Conservation (phyloP, 23 tunicate genomes). For the Styela clava region DNA sequence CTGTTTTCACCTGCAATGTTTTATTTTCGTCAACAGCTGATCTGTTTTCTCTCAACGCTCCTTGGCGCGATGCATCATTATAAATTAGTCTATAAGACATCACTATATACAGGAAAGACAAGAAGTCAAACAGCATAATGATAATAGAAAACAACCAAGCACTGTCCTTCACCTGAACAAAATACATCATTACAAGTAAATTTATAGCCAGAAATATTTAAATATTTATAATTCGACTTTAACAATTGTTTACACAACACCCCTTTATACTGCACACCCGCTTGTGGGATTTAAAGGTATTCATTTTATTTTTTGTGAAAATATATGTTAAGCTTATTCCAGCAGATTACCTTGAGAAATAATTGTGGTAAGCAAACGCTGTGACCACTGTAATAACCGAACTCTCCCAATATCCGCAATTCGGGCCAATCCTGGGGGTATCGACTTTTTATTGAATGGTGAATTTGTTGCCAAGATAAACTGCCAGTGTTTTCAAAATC, state of each 20-base stretch:
- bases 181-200: background rate
- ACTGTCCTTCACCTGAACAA: constrained; percentile 35
- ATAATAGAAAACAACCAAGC: constrained; percentile 65
- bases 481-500: background rate
- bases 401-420: constrained; percentile 35
- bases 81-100: constrained; percentile 59
- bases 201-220: background rate
- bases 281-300: background rate
- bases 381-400: constrained; percentile 59
- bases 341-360: constrained; percentile 62
- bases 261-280: background rate
- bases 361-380: constrained; percentile 71
- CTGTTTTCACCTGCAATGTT: constrained; percentile 65
- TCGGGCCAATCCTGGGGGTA: constrained; percentile 47
- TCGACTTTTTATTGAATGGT: background rate
- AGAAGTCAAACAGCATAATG: constrained; percentile 51
- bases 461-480: constrained; percentile 32
- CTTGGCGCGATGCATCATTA: constrained; percentile 43
- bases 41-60: constrained; percentile 33
- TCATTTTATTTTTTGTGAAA: no score
- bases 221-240: no score
- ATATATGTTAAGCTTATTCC: no score
- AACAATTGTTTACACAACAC: no score
- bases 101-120: constrained; percentile 54
- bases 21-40: constrained; percentile 39